A percentile compares a stretch with the other conserved stretches of the same genome.
Conservation (phyloP, 2,888 invertebrate genomes). For the Azorinus chamasolen region DNA sequence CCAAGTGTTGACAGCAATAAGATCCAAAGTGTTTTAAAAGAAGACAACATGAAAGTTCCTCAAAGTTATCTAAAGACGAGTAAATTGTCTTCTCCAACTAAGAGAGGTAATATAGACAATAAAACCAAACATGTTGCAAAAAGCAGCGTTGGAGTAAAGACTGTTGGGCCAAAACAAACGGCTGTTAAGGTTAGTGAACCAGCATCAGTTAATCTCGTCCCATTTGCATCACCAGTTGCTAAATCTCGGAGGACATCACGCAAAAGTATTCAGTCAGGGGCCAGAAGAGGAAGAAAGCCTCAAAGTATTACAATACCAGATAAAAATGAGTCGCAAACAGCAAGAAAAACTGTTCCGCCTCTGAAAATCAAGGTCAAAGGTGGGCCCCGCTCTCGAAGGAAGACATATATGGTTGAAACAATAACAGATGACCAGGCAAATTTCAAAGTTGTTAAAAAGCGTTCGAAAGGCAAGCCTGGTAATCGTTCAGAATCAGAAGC, state of each 20-base stretch:
- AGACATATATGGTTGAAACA: slow-evolving; percentile 58
- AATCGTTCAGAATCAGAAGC: slow-evolving; percentile 58
- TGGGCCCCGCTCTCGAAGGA: slow-evolving; percentile 36
- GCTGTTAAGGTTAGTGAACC: no score
- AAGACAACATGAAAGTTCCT: no score
- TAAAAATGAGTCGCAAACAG: slow-evolving; percentile 55
- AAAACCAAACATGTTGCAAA: no score
- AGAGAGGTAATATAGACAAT: no score
- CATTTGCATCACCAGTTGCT: no score
- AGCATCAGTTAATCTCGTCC: no score
- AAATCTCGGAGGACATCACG: not conserved
- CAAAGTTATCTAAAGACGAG: no score
- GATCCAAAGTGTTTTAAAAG: no score
- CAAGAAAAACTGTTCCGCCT: slow-evolving; percentile 66
- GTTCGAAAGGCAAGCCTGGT: slow-evolving; percentile 29
- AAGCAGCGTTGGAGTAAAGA: no score
- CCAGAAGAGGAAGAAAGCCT: slow-evolving; percentile 5
- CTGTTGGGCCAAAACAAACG: no score
- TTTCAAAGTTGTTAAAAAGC: slow-evolving; percentile 30
- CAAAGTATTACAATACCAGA: slow-evolving; percentile 26
- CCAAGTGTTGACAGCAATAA: no score
- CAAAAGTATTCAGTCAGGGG: not conserved
- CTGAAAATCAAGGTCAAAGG: slow-evolving; percentile 60
- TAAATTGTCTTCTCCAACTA: no score
- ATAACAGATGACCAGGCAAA: slow-evolving; percentile 2